Percentiles rank a stretch among this genome's conserved stretches.
Evolutionary conservation across 2,888 invertebrate genomes (phyloP).

Genomic region (Blastobasis adustella): DNA sequence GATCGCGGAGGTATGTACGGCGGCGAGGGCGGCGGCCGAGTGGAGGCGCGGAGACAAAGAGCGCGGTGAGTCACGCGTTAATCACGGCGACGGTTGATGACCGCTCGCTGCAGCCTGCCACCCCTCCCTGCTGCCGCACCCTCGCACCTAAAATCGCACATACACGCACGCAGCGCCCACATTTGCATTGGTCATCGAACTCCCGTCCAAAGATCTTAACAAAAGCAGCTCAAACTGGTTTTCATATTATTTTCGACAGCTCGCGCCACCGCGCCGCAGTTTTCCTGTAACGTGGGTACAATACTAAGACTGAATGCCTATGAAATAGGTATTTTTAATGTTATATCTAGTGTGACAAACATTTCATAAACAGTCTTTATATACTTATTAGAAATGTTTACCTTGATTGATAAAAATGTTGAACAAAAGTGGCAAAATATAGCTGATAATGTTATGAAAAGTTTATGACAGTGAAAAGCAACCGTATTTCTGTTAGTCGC

Average conservation of each 20-base stretch:
- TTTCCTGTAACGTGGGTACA: slow-evolving; percentile 34
- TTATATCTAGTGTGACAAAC: too few relatives aligned
- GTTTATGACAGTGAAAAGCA: too few relatives aligned
- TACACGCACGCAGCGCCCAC: slow-evolving; percentile 26
- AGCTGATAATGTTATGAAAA: too few relatives aligned
- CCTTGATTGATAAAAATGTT: too few relatives aligned
- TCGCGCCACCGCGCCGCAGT: slow-evolving; percentile 33
- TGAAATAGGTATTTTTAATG: too few relatives aligned
- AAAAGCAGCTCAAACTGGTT: slow-evolving; percentile 69
- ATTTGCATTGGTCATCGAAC: slow-evolving; percentile 69
- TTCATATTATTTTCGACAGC: slow-evolving; percentile 55
- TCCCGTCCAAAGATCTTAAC: slow-evolving; percentile 56
- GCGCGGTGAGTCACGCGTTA: slow-evolving; percentile 56
- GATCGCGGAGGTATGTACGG: slow-evolving; percentile 9
- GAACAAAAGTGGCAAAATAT: too few relatives aligned
- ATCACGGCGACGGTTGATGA: slow-evolving; percentile 51
- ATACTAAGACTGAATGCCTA: too few relatives aligned
- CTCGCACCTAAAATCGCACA: slow-evolving; percentile 55
- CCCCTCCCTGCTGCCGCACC: slow-evolving; percentile 45
- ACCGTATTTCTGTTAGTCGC: too few relatives aligned
- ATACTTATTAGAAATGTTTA: too few relatives aligned
- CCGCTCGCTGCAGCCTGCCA: slow-evolving; percentile 42
- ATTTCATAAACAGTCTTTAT: too few relatives aligned
- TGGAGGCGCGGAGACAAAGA: slow-evolving; percentile 51
- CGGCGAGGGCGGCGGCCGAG: slow-evolving; percentile 23